Conservation (phyloP, 2,113 vertebrate species). For the Chelonoidis abingdonii region DNA sequence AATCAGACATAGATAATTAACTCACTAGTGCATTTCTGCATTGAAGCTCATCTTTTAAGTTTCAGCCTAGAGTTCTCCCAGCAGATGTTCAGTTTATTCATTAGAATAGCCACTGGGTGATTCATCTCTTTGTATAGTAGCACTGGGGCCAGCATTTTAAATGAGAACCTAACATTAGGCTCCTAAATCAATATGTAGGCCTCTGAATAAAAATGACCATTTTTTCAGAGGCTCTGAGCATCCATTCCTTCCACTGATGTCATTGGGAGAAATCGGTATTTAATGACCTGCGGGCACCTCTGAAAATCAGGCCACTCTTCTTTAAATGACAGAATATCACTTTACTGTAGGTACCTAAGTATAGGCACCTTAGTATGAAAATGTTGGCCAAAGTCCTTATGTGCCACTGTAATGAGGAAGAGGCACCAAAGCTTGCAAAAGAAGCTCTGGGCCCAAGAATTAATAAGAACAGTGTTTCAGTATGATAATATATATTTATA, state of each 20-base stretch:
- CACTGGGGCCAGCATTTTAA: background rate
- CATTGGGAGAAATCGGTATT: background rate
- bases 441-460: background rate
- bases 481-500: background rate
- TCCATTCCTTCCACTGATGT: background rate
- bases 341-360: background rate
- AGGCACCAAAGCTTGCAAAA: background rate
- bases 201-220: background rate
- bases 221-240: background rate
- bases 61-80: background rate
- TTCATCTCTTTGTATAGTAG: background rate
- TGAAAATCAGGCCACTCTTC: background rate
- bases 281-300: background rate
- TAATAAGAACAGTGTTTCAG: background rate
- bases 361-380: accelerated
- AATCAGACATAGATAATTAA: background rate
- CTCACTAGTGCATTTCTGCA: background rate
- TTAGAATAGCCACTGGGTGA: background rate
- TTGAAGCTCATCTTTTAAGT: background rate
- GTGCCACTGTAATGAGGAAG: background rate
- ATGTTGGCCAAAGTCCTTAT: accelerated
- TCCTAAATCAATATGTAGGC: background rate
- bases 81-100: background rate
- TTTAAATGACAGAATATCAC: background rate
- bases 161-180: background rate